A percentile compares a stretch with the other conserved stretches of the same genome.
Conservation (phyloP, 2,113 vertebrate genomes). For the Polypterus bichir region DNA sequence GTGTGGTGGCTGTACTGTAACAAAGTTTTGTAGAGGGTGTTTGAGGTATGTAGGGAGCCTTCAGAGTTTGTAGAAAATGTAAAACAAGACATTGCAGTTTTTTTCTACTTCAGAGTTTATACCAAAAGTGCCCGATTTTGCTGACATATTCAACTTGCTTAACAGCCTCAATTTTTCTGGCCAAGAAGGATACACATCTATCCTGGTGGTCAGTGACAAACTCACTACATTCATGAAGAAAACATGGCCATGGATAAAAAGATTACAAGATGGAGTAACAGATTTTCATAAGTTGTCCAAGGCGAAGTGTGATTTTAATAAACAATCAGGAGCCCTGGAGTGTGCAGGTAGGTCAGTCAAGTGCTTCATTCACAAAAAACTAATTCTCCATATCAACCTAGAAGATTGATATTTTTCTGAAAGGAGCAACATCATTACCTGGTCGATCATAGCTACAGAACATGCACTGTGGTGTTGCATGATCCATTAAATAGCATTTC, state of each 20-base stretch:
- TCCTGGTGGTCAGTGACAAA: slow-evolving; percentile 17
- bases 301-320: no score
- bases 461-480: no score
- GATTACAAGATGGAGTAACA: slow-evolving; percentile 7
- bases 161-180: slow-evolving; percentile 14
- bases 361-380: no score
- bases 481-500: no score
- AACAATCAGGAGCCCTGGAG: no score
- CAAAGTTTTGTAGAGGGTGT: slow-evolving; percentile 14
- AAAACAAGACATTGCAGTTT: neutral
- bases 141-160: slow-evolving; percentile 11
- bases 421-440: no score
- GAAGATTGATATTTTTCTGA: no score
- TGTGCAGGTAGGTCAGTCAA: no score
- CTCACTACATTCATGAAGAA: slow-evolving; percentile 13
- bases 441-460: no score
- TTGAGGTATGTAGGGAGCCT: slow-evolving; percentile 4
- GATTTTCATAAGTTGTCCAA: neutral
- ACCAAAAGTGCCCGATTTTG: slow-evolving; percentile 7
- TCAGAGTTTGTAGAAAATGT: neutral
- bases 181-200: slow-evolving; percentile 10
- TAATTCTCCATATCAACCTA: no score
- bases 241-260: slow-evolving; percentile 16
- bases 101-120: neutral
- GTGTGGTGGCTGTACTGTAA: slow-evolving; percentile 13